phyloP scores from a whole-genome alignment of 2,113 vertebrate genomes.

The Hypanus sabinus region DNA sequence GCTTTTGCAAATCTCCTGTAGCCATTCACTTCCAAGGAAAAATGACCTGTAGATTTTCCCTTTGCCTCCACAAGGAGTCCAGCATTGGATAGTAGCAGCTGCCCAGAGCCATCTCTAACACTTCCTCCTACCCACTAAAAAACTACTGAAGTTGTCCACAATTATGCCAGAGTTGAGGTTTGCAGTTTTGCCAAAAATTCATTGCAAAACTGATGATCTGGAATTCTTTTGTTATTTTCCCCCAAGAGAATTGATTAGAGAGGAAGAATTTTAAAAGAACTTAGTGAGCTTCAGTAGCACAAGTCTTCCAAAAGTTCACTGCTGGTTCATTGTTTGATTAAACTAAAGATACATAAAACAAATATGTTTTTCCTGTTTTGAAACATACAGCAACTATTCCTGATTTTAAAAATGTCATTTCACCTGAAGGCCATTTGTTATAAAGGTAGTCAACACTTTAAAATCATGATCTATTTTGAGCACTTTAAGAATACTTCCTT shows the following conservation, averaged over 20 bases:
- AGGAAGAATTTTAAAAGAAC: background rate
- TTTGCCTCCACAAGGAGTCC: too few species aligned
- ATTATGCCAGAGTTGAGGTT: background rate
- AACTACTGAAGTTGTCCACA: background rate
- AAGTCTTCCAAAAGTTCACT: background rate
- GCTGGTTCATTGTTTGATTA: background rate
- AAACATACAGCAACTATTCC: background rate
- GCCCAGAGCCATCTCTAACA: too few species aligned
- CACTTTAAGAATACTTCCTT: background rate
- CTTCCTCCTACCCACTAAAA: too few species aligned
- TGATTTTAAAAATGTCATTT: background rate
- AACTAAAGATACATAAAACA: background rate
- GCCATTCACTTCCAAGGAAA: too few species aligned
- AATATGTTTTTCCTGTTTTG: background rate
- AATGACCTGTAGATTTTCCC: too few species aligned
- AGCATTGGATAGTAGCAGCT: too few species aligned
- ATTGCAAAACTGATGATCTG: too few species aligned
- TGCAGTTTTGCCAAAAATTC: background rate
- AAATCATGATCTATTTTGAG: slow-evolving; percentile 15
- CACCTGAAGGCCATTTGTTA: background rate
- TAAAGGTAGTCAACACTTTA: background rate
- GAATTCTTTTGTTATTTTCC: slow-evolving; percentile 1
- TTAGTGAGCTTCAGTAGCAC: background rate
- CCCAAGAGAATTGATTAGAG: background rate
- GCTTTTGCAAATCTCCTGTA: too few species aligned